Conservation (phyloP, 2,797 vertebrate species). For the Manis pentadactyla region DNA sequence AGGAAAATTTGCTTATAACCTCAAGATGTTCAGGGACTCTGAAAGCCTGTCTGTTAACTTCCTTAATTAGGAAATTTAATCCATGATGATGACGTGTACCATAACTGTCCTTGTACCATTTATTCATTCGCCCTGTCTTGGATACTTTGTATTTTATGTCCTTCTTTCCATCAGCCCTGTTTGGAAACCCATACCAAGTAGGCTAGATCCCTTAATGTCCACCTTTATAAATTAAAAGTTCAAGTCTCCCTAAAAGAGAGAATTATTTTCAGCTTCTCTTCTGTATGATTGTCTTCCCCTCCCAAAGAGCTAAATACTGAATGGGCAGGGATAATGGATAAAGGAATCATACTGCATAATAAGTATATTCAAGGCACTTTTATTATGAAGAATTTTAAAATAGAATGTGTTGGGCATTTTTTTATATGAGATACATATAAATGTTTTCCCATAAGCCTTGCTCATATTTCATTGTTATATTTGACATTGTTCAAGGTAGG, state of each 20-base stretch:
- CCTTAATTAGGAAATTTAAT: conserved; percentile 48
- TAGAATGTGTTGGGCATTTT: conserved; percentile 6
- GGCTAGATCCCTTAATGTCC: background rate
- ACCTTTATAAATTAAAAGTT: background rate
- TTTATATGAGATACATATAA: conserved; percentile 7
- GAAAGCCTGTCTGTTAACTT: background rate
- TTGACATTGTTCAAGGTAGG: conserved; percentile 50
- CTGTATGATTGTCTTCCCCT: conserved; percentile 1
- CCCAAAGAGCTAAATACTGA: conserved; percentile 1
- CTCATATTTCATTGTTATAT: conserved; percentile 64
- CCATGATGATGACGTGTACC: background rate
- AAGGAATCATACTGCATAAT: conserved; percentile 27
- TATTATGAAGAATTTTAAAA: conserved; percentile 60
- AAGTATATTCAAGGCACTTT: conserved; percentile 40
- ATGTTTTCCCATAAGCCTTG: conserved; percentile 54
- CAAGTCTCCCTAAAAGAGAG: background rate
- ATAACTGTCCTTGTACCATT: background rate
- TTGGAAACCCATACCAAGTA: background rate
- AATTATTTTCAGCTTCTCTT: conserved; percentile 25
- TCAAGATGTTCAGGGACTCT: background rate
- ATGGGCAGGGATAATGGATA: background rate
- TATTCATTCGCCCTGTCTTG: background rate
- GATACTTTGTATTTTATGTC: background rate
- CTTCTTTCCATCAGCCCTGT: background rate
- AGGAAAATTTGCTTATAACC: background rate